Evolutionary conservation across 2,113 vertebrate species (phyloP), one percentile per base, ranked within the genome.

Genomic region (Tragelaphus scriptus): DNA sequence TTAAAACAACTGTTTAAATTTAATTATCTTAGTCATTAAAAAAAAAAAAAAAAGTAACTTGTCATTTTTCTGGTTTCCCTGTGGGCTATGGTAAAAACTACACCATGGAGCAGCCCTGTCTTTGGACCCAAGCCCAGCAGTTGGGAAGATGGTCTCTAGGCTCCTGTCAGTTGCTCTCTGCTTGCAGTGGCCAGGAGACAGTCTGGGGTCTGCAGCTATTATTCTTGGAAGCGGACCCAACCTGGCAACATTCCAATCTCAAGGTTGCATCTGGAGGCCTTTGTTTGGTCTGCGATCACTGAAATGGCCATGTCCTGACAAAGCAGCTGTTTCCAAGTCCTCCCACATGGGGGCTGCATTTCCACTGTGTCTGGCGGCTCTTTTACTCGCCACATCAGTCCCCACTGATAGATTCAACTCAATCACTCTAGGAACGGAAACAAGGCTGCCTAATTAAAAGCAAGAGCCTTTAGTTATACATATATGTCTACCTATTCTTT

Each of bases 371-470:
- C 91, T 97, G 97, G 86, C 51, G 88, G 93, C 59, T 58, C 58
- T 77, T 90, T 44, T 3, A 1, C 79, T 88, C 26, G 40, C 80
- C 96, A 95, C 88, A 36, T 89, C 96, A 55, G 88, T 97, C 94
- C 96, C 95, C 63, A 92, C 80, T 58, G 96, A 94, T 80, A 93
- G 94, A 97, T 85, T 88, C 47, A 1, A 91, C 88, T 68, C 77
- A 81, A 44, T 94, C 94, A 96, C 53, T 79, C 82, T 97, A 49
- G 97, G 98, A 96, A 93, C 88, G 82, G 96, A 98, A 95, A 97
- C 51, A 77, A 80, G 88, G 96, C 90, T 97, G 94, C 97, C 96
- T 96, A 96, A 98, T 97, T 93, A 98, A 98, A 97, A 97, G 86
- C 58, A 9, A 94, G 92, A 85, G 95, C 68, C 96, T 97, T n/a